These are phyloP conservation scores for Rhipidura dahli DNA, from an alignment of 2,113 vertebrate species.

Conservation along the genomic window DNA sequence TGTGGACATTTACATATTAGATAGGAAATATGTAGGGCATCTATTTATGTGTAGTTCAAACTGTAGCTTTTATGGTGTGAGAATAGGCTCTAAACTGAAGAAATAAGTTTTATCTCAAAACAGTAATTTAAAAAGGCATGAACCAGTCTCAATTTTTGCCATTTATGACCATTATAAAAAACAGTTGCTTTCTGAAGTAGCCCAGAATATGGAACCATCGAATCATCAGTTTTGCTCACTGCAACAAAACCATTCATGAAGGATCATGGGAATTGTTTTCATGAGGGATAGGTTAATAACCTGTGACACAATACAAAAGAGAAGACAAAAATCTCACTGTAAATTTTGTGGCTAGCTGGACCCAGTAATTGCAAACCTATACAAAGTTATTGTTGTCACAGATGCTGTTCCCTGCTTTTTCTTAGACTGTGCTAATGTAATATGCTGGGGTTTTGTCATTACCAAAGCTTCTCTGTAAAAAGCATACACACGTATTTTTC, in stretches of 20 bases:
- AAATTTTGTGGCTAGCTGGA: conserved; percentile 28
- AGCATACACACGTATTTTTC: neutral
- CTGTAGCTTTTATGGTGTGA: neutral
- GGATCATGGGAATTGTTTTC: conserved; percentile 32
- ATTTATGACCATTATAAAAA: neutral
- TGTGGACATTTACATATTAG: neutral
- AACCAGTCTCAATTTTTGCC: neutral
- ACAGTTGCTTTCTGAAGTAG: conserved; percentile 10
- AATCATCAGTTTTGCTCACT: conserved; percentile 34
- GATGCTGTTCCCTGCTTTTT: neutral
- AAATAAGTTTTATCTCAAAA: neutral
- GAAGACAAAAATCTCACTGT: conserved; percentile 31
- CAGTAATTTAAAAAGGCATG: neutral
- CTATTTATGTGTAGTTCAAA: neutral
- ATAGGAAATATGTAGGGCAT: neutral
- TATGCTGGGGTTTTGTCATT: neutral
- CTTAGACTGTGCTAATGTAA: neutral
- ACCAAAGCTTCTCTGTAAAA: neutral
- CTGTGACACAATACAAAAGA: conserved; percentile 28
- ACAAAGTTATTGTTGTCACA: neutral
- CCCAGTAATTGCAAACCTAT: neutral
- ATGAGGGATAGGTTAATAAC: conserved; percentile 38
- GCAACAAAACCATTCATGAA: conserved; percentile 11
- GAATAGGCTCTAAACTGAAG: neutral
- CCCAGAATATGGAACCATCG: neutral